Percentiles rank a stretch among this genome's conserved stretches.
Evolutionary conservation across 2,888 invertebrate species (phyloP).

Genomic region (Hipparchia semele): DNA sequence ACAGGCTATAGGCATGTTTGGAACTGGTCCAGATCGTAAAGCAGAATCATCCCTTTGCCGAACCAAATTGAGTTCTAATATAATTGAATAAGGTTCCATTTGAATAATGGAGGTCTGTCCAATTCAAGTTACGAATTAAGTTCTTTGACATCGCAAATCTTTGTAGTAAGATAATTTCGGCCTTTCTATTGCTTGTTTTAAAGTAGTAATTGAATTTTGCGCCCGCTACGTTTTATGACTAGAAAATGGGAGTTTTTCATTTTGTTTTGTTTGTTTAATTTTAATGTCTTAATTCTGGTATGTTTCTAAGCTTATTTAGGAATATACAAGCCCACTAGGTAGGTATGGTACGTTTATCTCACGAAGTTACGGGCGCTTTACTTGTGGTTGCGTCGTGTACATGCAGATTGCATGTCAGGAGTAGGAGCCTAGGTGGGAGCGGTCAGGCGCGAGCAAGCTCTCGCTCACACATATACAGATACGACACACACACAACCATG

Average conservation of each 20-base stretch:
- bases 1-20: constrained; percentile 26
- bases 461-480: too few species aligned
- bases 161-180: constrained; percentile 35
- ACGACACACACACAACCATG: too few species aligned
- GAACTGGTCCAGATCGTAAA: constrained; percentile 30
- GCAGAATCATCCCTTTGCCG: constrained; percentile 40
- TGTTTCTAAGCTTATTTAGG: too few species aligned
- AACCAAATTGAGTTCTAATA: constrained; percentile 51
- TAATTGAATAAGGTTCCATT: constrained; percentile 40
- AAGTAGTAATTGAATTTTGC: constrained; percentile 33
- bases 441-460: too few species aligned
- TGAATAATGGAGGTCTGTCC: constrained; percentile 27
- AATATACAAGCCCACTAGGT: too few species aligned
- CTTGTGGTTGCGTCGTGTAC: too few species aligned
- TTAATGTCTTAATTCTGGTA: neutral
- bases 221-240: neutral
- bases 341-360: too few species aligned
- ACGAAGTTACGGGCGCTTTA: too few species aligned
- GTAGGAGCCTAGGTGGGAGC: too few species aligned
- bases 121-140: constrained; percentile 38
- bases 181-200: constrained; percentile 28
- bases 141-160: constrained; percentile 37
- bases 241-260: neutral
- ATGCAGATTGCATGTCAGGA: too few species aligned
- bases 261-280: neutral